These are phyloP conservation scores for Eumaeus atala DNA, from an alignment of 1,140 invertebrate genomes.

Conservation along the genomic window DNA sequence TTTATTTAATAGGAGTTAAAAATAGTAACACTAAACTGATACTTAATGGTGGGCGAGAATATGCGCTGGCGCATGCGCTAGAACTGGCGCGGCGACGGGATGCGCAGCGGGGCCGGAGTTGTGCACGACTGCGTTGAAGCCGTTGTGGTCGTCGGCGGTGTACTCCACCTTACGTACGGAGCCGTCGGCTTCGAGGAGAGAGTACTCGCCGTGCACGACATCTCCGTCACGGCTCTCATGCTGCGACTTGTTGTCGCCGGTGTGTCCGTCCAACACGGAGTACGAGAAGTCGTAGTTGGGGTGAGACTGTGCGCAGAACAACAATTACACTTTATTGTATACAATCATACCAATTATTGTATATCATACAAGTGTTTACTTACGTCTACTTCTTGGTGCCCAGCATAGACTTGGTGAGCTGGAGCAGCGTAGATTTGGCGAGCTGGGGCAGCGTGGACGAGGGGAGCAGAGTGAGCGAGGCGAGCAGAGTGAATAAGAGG, in stretches of 20 bases:
- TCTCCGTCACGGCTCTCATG: conserved; percentile 73
- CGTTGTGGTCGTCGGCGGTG: conserved; percentile 70
- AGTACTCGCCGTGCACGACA: conserved; percentile 74
- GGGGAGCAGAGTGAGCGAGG: conserved; percentile 20
- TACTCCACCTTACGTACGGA: conserved; percentile 73
- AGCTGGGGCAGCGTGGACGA: conserved; percentile 19
- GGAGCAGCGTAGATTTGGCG: conserved; percentile 18
- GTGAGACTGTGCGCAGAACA: conserved; percentile 36
- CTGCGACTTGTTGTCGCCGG: conserved; percentile 73
- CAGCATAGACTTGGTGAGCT: conserved; percentile 27
- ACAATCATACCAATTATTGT: too few species aligned
- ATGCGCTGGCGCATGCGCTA: conserved; percentile 25
- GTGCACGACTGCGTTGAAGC: conserved; percentile 75
- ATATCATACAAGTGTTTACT: conserved; percentile 7
- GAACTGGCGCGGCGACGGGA: conserved; percentile 25
- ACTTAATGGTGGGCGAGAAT: conserved; percentile 21
- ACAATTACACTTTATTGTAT: too few species aligned
- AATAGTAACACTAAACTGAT: too few species aligned
- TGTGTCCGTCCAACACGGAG: conserved; percentile 68
- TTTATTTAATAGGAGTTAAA: too few species aligned
- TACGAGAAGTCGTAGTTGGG: conserved; percentile 52
- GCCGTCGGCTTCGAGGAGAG: conserved; percentile 72
- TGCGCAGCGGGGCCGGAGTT: conserved; percentile 57
- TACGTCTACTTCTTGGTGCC: conserved; percentile 36
- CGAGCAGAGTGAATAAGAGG: conserved; percentile 56